A percentile compares a stretch with the other conserved stretches of the same genome.
Conservation (phyloP, 1,140 invertebrate genomes). For the Bombus cullumanus region DNA sequence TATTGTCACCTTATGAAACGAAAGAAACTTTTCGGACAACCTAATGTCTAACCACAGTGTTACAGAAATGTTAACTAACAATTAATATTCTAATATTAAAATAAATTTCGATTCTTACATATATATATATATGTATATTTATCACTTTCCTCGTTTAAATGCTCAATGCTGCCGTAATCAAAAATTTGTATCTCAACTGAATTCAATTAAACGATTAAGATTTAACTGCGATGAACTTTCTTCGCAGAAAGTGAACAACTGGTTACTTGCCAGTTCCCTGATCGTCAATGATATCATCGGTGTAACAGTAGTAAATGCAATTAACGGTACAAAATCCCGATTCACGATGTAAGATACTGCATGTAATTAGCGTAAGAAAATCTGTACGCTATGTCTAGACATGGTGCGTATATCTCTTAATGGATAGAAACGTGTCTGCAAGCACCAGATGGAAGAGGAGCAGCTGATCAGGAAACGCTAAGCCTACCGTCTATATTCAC, state of each 20-base stretch:
- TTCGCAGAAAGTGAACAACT: not conserved
- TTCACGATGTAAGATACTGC: conserved; percentile 7
- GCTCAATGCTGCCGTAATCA: not conserved
- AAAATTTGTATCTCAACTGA: not conserved
- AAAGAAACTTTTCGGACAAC: no score
- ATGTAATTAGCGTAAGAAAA: conserved; percentile 25
- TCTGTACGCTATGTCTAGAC: not conserved
- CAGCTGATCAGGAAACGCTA: conserved; percentile 22
- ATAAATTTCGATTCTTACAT: no score
- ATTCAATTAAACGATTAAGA: conserved; percentile 1
- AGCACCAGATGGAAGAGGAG: conserved; percentile 4
- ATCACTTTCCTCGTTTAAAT: not conserved
- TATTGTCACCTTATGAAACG: no score
- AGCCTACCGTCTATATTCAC: conserved; percentile 21
- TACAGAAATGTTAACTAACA: no score
- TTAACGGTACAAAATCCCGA: conserved; percentile 1
- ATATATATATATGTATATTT: no score
- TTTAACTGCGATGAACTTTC: not conserved
- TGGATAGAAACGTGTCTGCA: not conserved
- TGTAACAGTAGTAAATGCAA: conserved; percentile 6
- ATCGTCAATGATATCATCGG: conserved; percentile 6
- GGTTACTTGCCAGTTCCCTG: conserved; percentile 6
- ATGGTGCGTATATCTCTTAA: not conserved
- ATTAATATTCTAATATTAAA: no score
- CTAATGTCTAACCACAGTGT: no score